These are phyloP conservation scores for Sinopyrophorus schimmeli DNA, from an alignment of 2,888 invertebrate species.

Conservation along the genomic window DNA sequence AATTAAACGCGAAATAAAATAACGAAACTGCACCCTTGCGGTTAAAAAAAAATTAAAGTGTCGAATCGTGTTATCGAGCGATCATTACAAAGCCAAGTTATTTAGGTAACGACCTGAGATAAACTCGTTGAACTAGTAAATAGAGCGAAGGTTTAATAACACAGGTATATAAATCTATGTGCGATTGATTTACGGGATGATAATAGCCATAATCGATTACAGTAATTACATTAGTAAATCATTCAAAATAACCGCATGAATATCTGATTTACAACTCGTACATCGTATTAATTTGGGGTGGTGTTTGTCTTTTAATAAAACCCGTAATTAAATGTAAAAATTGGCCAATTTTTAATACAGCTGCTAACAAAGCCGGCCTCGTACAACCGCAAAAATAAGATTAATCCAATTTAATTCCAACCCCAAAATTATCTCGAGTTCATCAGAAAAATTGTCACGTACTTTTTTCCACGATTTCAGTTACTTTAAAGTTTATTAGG, in stretches of 20 bases:
- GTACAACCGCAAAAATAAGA: too few species aligned
- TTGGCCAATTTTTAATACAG: too few species aligned
- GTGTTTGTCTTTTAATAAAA: too few species aligned
- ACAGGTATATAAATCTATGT: constrained; percentile 10
- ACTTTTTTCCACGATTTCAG: too few species aligned
- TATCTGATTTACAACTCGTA: constrained; percentile 1
- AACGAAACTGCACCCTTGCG: constrained; percentile 11
- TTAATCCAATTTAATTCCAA: too few species aligned
- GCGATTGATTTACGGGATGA: constrained; percentile 11
- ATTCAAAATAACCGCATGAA: constrained; percentile 8
- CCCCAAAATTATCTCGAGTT: too few species aligned
- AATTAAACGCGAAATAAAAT: constrained; percentile 8
- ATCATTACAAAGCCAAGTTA: background rate
- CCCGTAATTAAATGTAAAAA: too few species aligned
- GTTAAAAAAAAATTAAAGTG: too few species aligned
- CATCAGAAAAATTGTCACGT: too few species aligned
- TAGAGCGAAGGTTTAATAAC: constrained; percentile 6
- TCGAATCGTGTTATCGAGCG: too few species aligned
- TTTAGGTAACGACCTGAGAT: constrained; percentile 10
- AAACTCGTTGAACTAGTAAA: constrained; percentile 9
- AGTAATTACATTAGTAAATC: constrained; percentile 13
- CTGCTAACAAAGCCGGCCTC: too few species aligned
- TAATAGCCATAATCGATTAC: constrained; percentile 15
- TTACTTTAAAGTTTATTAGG: too few species aligned
- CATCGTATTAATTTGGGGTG: constrained; percentile 3